Percentiles rank a stretch among this genome's conserved stretches.
These are phyloP conservation scores for Agonum fuliginosum DNA, from an alignment of 2,888 invertebrate species.

Conservation along the genomic window DNA sequence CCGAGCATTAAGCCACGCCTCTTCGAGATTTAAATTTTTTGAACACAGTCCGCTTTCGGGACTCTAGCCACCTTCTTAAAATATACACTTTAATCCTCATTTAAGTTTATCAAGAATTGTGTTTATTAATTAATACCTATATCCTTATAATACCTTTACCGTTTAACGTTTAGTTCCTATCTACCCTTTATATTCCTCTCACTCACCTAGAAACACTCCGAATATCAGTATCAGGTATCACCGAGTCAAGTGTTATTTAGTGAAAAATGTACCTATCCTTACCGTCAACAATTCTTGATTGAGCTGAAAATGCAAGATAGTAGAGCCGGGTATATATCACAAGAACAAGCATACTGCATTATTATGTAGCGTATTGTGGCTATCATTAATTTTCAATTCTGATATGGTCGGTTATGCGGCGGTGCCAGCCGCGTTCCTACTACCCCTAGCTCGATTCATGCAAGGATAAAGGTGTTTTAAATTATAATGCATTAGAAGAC, in stretches of 20 bases:
- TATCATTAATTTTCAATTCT: constrained; percentile 47
- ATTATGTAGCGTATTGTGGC: constrained; percentile 34
- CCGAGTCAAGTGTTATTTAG: neutral
- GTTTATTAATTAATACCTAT: no score
- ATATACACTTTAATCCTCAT: no score
- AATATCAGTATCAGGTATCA: neutral
- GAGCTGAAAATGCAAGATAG: constrained; percentile 12
- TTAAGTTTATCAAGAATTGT: no score
- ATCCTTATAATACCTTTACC: no score
- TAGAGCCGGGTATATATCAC: constrained; percentile 13
- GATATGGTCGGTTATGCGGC: constrained; percentile 22
- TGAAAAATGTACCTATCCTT: neutral
- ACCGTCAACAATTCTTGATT: no score
- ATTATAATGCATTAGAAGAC: constrained; percentile 32
- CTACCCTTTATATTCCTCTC: no score
- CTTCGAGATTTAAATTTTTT: no score
- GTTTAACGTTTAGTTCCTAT: no score
- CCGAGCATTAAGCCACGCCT: no score
- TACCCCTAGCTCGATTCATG: constrained; percentile 2
- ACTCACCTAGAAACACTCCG: no score
- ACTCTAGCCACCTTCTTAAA: no score
- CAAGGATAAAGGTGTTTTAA: constrained; percentile 37
- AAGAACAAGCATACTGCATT: constrained; percentile 44
- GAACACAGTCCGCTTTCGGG: no score
- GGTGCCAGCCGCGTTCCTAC: constrained; percentile 15